A percentile compares a stretch with the other conserved stretches of the same genome.
Evolutionary conservation across 2,797 vertebrate species (phyloP).

Genomic region (Sebastes kiyomatsui): DNA sequence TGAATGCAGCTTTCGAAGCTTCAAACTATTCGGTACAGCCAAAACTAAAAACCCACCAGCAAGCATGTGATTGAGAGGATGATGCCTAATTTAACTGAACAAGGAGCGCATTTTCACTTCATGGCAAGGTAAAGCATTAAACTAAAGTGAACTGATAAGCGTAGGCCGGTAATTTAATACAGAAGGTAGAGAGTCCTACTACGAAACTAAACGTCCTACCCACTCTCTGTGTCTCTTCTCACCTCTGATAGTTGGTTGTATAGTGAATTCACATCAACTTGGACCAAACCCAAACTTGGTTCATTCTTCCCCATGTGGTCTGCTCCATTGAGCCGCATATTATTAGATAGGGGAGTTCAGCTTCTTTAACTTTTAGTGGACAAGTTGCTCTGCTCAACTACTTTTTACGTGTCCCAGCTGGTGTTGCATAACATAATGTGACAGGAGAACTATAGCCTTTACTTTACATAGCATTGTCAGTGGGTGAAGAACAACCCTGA

Average conservation of each 20-base stretch:
- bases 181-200: not conserved
- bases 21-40: not conserved
- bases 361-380: conserved; percentile 25
- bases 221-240: not conserved
- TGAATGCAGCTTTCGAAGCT: too few species aligned
- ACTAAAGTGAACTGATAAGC: not conserved
- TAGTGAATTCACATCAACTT: not conserved
- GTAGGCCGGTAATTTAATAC: not conserved
- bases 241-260: not conserved
- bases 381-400: conserved; percentile 1
- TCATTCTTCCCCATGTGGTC: conserved; percentile 11
- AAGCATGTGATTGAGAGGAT: not conserved
- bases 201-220: not conserved
- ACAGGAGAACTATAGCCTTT: conserved; percentile 10
- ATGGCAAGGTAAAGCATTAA: not conserved
- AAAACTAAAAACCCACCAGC: not conserved
- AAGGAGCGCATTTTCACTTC: not conserved
- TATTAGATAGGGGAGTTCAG: conserved; percentile 47
- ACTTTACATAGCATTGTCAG: not conserved
- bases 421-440: not conserved
- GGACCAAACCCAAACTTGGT: conserved; percentile 7
- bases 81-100: not conserved
- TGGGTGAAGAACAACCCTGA: not conserved
- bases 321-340: not conserved
- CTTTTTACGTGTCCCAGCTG: conserved; percentile 15